A percentile compares a stretch with the other conserved stretches of the same genome.
phyloP scores from a whole-genome alignment of 2,113 vertebrate species.

The Rhinolophus ferrumequinum region DNA sequence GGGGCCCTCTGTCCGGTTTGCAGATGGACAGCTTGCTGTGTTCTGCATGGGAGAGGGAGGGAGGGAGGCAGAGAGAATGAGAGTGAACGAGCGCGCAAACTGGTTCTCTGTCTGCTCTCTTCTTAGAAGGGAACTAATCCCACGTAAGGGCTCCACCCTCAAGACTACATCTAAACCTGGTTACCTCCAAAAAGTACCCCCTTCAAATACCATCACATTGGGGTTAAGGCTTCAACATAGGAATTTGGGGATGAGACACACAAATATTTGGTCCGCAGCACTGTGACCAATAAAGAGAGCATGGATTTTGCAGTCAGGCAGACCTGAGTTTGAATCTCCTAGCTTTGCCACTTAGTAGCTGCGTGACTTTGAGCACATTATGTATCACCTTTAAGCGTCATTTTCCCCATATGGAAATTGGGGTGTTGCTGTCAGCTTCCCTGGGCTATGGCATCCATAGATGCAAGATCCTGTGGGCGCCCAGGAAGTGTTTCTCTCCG shows the following conservation, averaged over 20 bases:
- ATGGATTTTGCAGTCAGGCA: neutral
- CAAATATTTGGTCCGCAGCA: neutral
- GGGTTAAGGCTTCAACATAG: neutral
- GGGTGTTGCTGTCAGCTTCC: neutral
- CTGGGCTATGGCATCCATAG: neutral
- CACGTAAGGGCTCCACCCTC: neutral
- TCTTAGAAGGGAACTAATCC: neutral
- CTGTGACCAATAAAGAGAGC: neutral
- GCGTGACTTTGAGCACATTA: neutral
- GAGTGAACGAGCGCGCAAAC: neutral
- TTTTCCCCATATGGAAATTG: no score
- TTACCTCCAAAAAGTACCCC: neutral
- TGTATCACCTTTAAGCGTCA: neutral
- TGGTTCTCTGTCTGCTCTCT: neutral
- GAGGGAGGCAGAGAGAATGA: no score
- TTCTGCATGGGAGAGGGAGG: neutral
- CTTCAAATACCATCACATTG: neutral
- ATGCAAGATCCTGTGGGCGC: neutral
- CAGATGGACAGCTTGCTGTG: neutral
- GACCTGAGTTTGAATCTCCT: neutral
- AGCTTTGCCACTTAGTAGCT: neutral
- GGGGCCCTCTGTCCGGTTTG: neutral
- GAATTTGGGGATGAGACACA: neutral
- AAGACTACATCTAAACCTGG: neutral
- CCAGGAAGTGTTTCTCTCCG: neutral